Evolutionary conservation across 1,140 invertebrate species (phyloP), one percentile per base, ranked within the genome.

Genomic region (Ptiloglossa arizonensis): DNA sequence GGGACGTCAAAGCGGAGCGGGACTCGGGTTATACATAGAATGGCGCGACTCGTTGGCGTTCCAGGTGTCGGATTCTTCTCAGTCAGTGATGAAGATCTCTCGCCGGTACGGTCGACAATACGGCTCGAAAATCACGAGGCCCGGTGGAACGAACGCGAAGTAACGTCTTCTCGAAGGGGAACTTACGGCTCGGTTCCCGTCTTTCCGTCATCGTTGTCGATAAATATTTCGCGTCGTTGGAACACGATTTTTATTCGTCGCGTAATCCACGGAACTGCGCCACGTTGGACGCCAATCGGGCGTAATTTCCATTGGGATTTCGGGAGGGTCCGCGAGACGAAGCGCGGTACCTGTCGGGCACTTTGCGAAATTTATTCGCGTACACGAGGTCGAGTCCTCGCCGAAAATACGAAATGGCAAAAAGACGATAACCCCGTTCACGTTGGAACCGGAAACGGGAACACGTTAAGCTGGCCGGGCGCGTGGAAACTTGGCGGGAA

Each of bases 401-500:
- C 44, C 29, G 52, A 50, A 63, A 82, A 72, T 62, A 57, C 54
- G 81, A 60, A 79, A 59, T 66, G n/a, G n/a, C n/a, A n/a, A n/a
- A n/a, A n/a, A 41, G 38, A 67, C 17, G 50, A 27, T 79, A 68
- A 27, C 52, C 50, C n/a, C 57, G 74, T 68, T 79, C 76, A 48
- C 60, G 35, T 29, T n/a, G 63, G 22, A 35, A 41, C 32, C 41
- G 41, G 56, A 67, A 57, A 46, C 66, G 48, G n/a, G n/a, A n/a
- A n/a, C 38, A 48, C 50, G 67, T 13, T 27, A 72, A 71, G 66
- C 79, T 22, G 41, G 22, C 38, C 29, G 32, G 59, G 70, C 44
- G 50, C n/a, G 52, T 44, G 69, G 50, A 85, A 85, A 85, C 80
- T 84, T 87, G 80, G 82, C 80, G 84, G 84, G 78, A 87, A 89